Evolutionary conservation across 1,140 invertebrate species (phyloP).

Genomic region (Zaprionus ghesquierei): DNA sequence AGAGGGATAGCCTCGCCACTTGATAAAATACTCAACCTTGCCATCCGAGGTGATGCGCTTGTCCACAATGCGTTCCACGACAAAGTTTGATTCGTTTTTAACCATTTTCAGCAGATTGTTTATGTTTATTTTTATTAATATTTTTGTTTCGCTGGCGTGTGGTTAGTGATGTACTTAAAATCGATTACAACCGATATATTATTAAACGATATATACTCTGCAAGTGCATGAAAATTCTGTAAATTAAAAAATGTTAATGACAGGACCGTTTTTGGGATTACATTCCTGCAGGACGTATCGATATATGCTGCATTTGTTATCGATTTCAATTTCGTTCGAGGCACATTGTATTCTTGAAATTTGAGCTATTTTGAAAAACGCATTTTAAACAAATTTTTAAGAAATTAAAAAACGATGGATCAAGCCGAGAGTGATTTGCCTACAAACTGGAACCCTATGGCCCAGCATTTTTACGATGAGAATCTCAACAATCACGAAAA

Average conservation of each 20-base stretch:
- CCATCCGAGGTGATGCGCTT: conserved; percentile 81
- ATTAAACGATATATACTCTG: not conserved
- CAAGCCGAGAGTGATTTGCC: not conserved
- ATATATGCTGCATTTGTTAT: not conserved
- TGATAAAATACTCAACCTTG: conserved; percentile 82
- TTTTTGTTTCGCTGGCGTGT: not conserved
- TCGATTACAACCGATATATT: not conserved
- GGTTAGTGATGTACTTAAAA: not conserved
- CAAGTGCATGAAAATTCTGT: not conserved
- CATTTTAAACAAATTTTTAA: not conserved
- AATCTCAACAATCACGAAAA: conserved; percentile 21
- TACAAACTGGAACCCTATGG: conserved; percentile 49
- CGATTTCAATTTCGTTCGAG: not conserved
- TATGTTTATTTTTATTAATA: conserved; percentile 1
- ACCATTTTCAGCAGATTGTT: conserved; percentile 46
- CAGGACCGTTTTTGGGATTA: not conserved
- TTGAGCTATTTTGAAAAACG: not conserved
- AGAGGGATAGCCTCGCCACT: conserved; percentile 81
- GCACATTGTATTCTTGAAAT: not conserved
- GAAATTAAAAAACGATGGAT: not conserved
- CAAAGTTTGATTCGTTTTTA: conserved; percentile 75
- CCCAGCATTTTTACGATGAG: conserved; percentile 31
- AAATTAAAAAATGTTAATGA: not conserved
- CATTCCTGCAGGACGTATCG: not conserved
- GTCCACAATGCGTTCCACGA: conserved; percentile 82